Base-by-base conservation (phyloP, 2,797 vertebrate species). In the Neosilurus mollespiculum region DNA sequence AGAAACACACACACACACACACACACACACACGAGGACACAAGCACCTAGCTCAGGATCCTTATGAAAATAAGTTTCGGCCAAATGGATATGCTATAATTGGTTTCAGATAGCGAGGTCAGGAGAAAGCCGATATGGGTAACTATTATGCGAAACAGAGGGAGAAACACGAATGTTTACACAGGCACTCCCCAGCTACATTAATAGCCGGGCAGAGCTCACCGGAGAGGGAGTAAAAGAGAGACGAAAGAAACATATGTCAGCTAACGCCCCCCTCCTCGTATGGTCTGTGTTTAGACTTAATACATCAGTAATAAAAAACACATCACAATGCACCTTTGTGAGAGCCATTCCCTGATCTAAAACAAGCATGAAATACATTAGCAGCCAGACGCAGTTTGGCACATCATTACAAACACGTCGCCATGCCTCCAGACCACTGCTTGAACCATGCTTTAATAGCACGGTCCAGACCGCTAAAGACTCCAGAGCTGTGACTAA, bases 61-160 rank as follows among this genome's bases (percentile, higher is more conserved):
- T 97, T 97, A 98, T 95, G 96, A 98, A 98, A 98, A 98, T 98
- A 98, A 96, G 95, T 97, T 96, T 96, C 96, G 94, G 96, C 94
- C 96, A 97, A 98, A 98, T 97, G 96, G 97, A 98, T 98, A 96
- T 94, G 93, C 92, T 93, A 95, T 98, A 99, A 98, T 98, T 99
- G 97, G 96, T 98, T 99, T 98, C 97, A 98, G 97, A 99, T 97
- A 98, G 96, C 90, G 91, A 95, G 96, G 97, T 97, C 96, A 96
- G 94, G 94, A 96, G 96, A 97, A 97, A 98, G 96, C 95, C 88
- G 95, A 98, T 97, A 97, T 94, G 92, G 95, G 95, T 96, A 93
- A 94, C 94, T 96, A 96, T 96, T 97, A 96, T 95, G 95, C 94
- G 94, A 94, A 85, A 85, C 79, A 54, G 75, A 79, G 80, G 93